Percentiles rank a stretch among this genome's conserved stretches.
phyloP scores from a whole-genome alignment of 2,888 invertebrate genomes.

The Homarus gammarus region DNA sequence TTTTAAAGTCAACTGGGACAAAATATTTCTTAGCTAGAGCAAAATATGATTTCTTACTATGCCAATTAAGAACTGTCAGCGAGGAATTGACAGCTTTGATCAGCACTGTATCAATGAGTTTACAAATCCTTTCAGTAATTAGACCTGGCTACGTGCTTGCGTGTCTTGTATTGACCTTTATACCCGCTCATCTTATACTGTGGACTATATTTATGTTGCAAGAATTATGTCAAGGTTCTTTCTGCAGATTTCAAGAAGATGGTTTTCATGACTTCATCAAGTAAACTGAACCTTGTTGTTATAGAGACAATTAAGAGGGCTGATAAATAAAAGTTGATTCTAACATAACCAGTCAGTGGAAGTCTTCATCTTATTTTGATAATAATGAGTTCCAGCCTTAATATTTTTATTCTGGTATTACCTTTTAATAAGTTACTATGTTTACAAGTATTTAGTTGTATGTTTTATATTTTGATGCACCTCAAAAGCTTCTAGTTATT shows the following conservation, averaged over 20 bases:
- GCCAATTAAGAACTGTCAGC: too few species aligned
- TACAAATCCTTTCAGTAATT: not conserved
- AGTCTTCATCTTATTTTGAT: not conserved
- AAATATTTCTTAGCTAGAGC: too few species aligned
- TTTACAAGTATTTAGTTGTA: not conserved
- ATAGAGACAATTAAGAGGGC: not conserved
- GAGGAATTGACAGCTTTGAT: too few species aligned
- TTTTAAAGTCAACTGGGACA: too few species aligned
- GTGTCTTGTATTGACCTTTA: not conserved
- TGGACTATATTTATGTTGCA: not conserved
- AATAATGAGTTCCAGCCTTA: not conserved
- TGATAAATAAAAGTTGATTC: not conserved
- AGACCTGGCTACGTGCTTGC: not conserved
- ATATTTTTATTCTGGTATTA: not conserved
- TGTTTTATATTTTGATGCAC: not conserved
- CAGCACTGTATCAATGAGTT: not conserved
- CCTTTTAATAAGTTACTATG: not conserved
- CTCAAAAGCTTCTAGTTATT: not conserved
- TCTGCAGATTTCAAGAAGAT: not conserved
- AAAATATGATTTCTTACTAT: too few species aligned
- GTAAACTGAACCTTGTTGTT: not conserved
- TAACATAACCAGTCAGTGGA: not conserved
- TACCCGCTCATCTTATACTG: not conserved
- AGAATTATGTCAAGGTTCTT: not conserved
- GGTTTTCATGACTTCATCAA: not conserved